Evolutionary conservation across 1,140 invertebrate species (phyloP).

Genomic region (Zaprionus camerounensis): DNA sequence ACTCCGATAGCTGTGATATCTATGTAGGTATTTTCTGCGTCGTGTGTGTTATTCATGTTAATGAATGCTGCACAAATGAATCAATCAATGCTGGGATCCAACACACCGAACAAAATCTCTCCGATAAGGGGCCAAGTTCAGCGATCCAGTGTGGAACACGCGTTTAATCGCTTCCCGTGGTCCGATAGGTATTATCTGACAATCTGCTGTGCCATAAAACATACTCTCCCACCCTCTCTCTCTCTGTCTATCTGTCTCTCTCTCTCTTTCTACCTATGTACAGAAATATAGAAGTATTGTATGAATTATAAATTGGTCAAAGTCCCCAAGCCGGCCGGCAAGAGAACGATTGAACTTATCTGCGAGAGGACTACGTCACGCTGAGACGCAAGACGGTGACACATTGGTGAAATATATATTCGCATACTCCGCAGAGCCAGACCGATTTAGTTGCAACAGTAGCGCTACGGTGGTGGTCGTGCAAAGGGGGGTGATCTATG

Average conservation of each 20-base stretch:
- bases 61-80: slow-evolving; percentile 56
- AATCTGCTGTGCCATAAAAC: slow-evolving; percentile 44
- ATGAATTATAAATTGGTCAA: slow-evolving; percentile 51
- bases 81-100: slow-evolving; percentile 53
- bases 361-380: slow-evolving; percentile 61
- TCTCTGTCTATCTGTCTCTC: neutral
- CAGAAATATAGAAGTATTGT: slow-evolving; percentile 23
- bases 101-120: slow-evolving; percentile 3
- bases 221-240: neutral
- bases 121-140: slow-evolving; percentile 64
- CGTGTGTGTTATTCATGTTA: slow-evolving; percentile 33
- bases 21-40: slow-evolving; percentile 1
- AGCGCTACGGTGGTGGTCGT: neutral
- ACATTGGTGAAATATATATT: slow-evolving; percentile 56
- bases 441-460: slow-evolving; percentile 26
- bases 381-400: slow-evolving; percentile 64
- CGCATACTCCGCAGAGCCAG: slow-evolving; percentile 29
- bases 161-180: slow-evolving; percentile 38
- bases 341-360: slow-evolving; percentile 65
- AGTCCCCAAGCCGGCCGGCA: slow-evolving; percentile 61
- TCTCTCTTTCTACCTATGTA: neutral
- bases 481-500: neutral
- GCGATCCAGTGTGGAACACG: slow-evolving; percentile 36
- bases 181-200: slow-evolving; percentile 47
- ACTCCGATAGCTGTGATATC: slow-evolving; percentile 10